Conservation (phyloP, 2,888 invertebrate genomes). For the Chloroclystis v-ata region DNA sequence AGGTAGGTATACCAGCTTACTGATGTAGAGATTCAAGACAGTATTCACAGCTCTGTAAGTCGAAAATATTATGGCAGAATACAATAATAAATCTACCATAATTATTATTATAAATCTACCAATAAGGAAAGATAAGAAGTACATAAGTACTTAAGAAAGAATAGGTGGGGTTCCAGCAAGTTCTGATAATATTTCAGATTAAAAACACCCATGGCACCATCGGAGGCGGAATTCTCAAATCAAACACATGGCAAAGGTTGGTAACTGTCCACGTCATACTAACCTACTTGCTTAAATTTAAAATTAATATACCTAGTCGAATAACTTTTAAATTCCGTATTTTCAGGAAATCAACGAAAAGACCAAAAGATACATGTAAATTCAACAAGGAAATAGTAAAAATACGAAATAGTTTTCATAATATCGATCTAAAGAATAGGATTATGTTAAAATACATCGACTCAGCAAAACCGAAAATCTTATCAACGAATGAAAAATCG, state of each 20-base stretch:
- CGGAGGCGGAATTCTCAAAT: constrained; percentile 32
- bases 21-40: too few species aligned
- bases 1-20: too few species aligned
- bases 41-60: too few species aligned
- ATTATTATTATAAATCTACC: too few species aligned
- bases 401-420: constrained; percentile 49
- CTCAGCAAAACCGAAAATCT: constrained; percentile 31
- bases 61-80: too few species aligned
- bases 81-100: too few species aligned
- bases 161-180: constrained; percentile 7
- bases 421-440: constrained; percentile 51
- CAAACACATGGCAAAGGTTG: constrained; percentile 41
- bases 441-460: constrained; percentile 42
- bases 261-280: too few species aligned
- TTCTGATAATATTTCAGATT: constrained; percentile 36
- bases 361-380: constrained; percentile 41
- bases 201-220: constrained; percentile 41
- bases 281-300: too few species aligned
- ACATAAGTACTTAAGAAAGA: background rate
- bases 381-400: constrained; percentile 54
- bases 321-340: too few species aligned
- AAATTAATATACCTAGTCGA: too few species aligned
- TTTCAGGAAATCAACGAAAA: constrained; percentile 48
- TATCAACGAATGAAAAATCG: constrained; percentile 27
- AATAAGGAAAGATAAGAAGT: too few species aligned